These are phyloP conservation scores for Heteromurus nitidus DNA, from an alignment of 2,888 invertebrate species.

Conservation along the genomic window DNA sequence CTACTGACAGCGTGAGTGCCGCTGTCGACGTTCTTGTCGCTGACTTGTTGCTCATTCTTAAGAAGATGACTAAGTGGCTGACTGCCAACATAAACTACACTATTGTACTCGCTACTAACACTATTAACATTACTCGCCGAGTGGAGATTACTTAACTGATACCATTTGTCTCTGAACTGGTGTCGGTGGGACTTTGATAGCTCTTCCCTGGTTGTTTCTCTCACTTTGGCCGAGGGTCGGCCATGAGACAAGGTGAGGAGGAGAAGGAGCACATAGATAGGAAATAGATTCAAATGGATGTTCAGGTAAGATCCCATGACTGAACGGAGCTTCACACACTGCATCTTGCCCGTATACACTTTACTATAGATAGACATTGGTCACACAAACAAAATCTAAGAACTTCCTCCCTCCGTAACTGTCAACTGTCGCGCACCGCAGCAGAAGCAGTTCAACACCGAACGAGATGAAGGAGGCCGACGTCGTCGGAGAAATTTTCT, in stretches of 20 bases:
- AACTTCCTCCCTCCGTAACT: constrained; percentile 56
- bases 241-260: constrained; percentile 70
- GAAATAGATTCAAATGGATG: constrained; percentile 68
- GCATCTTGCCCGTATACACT: constrained; percentile 33
- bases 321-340: constrained; percentile 65
- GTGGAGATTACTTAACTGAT: constrained; percentile 52
- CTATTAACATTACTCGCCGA: constrained; percentile 50
- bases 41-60: constrained; percentile 55
- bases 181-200: constrained; percentile 44
- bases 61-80: constrained; percentile 58
- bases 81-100: constrained; percentile 53
- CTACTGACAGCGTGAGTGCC: constrained; percentile 9
- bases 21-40: constrained; percentile 20
- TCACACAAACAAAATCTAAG: constrained; percentile 10
- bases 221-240: constrained; percentile 68
- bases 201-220: constrained; percentile 48
- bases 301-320: constrained; percentile 69
- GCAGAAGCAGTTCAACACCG: neutral
- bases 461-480: neutral
- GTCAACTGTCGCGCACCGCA: neutral
- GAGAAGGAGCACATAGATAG: constrained; percentile 69
- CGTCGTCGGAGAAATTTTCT: no score
- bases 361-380: neutral
- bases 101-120: constrained; percentile 59
- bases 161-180: constrained; percentile 58